Evolutionary conservation across 2,113 vertebrate genomes (phyloP).

Genomic region (Paedocypris sp.): DNA sequence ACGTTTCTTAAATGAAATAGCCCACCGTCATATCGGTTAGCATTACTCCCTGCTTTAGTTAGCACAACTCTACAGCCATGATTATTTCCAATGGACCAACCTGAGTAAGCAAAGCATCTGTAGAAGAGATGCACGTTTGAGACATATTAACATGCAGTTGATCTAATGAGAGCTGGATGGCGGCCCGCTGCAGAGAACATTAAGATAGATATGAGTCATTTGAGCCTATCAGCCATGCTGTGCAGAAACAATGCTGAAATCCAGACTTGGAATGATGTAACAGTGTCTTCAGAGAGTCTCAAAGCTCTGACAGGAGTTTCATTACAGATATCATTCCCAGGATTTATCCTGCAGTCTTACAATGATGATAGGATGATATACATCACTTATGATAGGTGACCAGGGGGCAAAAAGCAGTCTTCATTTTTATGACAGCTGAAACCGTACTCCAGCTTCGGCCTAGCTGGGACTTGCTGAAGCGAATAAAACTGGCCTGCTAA

Average conservation of each 20-base stretch:
- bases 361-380: conserved; percentile 25
- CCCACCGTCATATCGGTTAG: too few species aligned
- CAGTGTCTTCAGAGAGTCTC: conserved; percentile 19
- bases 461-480: not conserved
- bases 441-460: not conserved
- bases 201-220: conserved; percentile 23
- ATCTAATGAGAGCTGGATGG: conserved; percentile 20
- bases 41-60: too few species aligned
- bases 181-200: conserved; percentile 17
- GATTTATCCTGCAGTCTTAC: conserved; percentile 23
- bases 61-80: too few species aligned
- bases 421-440: not conserved
- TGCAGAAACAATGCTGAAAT: conserved; percentile 20
- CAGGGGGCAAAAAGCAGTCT: conserved; percentile 9
- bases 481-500: not conserved
- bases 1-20: too few species aligned
- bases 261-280: conserved; percentile 30
- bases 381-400: conserved; percentile 24
- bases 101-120: not conserved
- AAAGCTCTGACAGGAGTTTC: conserved; percentile 27
- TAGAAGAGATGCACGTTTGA: not conserved
- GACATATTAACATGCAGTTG: conserved; percentile 14
- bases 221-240: conserved; percentile 12
- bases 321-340: conserved; percentile 33
- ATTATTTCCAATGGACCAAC: not conserved